phyloP scores from a whole-genome alignment of 2,888 invertebrate species.

The Cloeon dipterum region DNA sequence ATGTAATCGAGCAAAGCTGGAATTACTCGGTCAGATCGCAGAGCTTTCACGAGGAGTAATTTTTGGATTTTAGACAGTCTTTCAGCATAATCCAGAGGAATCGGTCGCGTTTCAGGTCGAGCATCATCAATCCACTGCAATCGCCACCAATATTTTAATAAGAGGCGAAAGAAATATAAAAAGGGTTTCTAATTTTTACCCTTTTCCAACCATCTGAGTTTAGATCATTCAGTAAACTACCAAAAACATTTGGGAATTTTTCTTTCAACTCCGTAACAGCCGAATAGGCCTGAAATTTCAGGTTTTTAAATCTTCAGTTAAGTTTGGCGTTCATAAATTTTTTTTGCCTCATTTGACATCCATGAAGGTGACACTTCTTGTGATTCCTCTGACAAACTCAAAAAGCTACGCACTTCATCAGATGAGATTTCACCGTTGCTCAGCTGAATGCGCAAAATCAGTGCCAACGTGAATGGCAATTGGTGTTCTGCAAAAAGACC shows the following conservation, averaged over 20 bases:
- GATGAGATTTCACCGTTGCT: slow-evolving; percentile 38
- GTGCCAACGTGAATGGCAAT: slow-evolving; percentile 74
- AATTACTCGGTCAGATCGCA: slow-evolving; percentile 72
- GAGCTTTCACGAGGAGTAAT: slow-evolving; percentile 68
- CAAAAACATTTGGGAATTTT: too few species aligned
- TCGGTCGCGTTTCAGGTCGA: slow-evolving; percentile 44
- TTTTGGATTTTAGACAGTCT: slow-evolving; percentile 31
- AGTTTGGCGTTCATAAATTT: too few species aligned
- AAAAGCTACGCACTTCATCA: slow-evolving; percentile 63
- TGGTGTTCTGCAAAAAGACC: slow-evolving; percentile 85
- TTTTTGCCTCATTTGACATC: neutral
- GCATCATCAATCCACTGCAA: slow-evolving; percentile 67
- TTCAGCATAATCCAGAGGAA: slow-evolving; percentile 48
- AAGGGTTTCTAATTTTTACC: too few species aligned
- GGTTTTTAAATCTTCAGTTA: too few species aligned
- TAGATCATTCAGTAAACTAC: neutral
- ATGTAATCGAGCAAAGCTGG: slow-evolving; percentile 69
- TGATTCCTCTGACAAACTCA: too few species aligned
- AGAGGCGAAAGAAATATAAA: too few species aligned
- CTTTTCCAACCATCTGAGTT: neutral
- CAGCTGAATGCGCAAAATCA: slow-evolving; percentile 60
- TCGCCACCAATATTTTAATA: too few species aligned
- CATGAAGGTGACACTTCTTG: too few species aligned
- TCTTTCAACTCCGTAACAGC: too few species aligned
- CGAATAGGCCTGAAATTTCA: too few species aligned